Percentiles rank a stretch among this genome's conserved stretches.
These are phyloP conservation scores for Cephus runcator DNA, from an alignment of 2,888 invertebrate species.

Conservation along the genomic window DNA sequence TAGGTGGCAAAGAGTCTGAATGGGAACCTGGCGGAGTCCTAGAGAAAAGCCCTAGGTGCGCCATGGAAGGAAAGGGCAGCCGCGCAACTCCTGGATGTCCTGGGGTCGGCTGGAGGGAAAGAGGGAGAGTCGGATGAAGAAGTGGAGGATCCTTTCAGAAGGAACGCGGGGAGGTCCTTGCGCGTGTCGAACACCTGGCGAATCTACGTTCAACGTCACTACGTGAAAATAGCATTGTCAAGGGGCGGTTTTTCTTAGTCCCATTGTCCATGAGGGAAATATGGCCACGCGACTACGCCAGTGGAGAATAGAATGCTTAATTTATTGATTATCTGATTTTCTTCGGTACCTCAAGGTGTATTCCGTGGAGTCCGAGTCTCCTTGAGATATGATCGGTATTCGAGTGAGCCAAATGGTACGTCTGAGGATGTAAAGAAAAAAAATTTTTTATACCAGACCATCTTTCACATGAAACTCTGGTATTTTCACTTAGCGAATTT, in stretches of 20 bases:
- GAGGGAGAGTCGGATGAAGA: too few relatives aligned
- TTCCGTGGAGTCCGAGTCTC: too few relatives aligned
- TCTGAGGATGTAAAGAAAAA: too few relatives aligned
- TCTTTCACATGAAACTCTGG: too few relatives aligned
- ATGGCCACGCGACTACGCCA: constrained; percentile 1
- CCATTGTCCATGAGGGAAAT: background rate
- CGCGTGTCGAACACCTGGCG: constrained; percentile 46
- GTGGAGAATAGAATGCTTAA: constrained; percentile 14
- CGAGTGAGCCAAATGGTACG: too few relatives aligned
- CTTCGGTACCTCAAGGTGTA: too few relatives aligned
- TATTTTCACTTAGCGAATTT: too few relatives aligned
- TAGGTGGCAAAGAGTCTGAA: constrained; percentile 56
- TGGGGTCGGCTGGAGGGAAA: too few relatives aligned
- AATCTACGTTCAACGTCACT: constrained; percentile 8
- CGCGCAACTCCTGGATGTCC: constrained; percentile 9
- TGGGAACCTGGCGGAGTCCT: constrained; percentile 29
- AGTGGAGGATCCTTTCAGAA: too few relatives aligned
- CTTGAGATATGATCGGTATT: too few relatives aligned
- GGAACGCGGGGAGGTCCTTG: constrained; percentile 13
- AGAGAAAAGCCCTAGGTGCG: too few relatives aligned
- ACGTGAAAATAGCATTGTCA: background rate
- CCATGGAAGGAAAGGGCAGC: constrained; percentile 21
- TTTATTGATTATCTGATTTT: constrained; percentile 21
- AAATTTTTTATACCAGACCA: too few relatives aligned
- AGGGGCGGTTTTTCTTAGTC: background rate